These are phyloP conservation scores for Ectropis grisescens DNA, from an alignment of 1,140 invertebrate species.

Conservation along the genomic window DNA sequence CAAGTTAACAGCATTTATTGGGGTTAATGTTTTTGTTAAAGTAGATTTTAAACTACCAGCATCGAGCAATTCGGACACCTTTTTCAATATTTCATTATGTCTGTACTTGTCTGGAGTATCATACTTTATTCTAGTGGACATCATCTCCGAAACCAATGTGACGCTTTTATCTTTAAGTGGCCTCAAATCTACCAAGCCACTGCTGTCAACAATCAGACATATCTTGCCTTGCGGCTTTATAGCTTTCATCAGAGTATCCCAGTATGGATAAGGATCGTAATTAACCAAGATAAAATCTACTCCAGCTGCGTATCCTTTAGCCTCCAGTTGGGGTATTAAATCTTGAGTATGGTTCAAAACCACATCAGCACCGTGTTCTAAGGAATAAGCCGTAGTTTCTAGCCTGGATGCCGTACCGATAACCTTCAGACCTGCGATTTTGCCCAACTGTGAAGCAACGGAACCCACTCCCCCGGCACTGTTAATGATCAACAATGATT, in stretches of 20 bases:
- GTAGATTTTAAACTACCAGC: conserved; percentile 35
- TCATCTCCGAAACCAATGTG: conserved; percentile 50
- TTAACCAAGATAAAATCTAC: conserved; percentile 53
- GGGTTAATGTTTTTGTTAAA: conserved; percentile 35
- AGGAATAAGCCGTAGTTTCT: conserved; percentile 35
- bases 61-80: conserved; percentile 42
- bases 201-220: conserved; percentile 48
- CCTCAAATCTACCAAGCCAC: conserved; percentile 38
- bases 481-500: conserved; percentile 47
- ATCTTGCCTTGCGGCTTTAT: conserved; percentile 54
- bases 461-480: conserved; percentile 54
- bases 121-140: conserved; percentile 48
- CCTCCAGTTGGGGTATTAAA: conserved; percentile 36
- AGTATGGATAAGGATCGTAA: conserved; percentile 53
- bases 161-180: conserved; percentile 53
- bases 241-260: conserved; percentile 42
- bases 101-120: conserved; percentile 42
- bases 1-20: conserved; percentile 48
- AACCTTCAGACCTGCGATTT: conserved; percentile 39
- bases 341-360: conserved; percentile 45
- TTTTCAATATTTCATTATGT: conserved; percentile 39
- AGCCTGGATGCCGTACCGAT: conserved; percentile 51
- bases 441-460: conserved; percentile 43
- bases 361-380: conserved; percentile 30
- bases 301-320: conserved; percentile 25